phyloP scores from a whole-genome alignment of 2,113 vertebrate genomes.

The Campylomormyrus tamandua region DNA sequence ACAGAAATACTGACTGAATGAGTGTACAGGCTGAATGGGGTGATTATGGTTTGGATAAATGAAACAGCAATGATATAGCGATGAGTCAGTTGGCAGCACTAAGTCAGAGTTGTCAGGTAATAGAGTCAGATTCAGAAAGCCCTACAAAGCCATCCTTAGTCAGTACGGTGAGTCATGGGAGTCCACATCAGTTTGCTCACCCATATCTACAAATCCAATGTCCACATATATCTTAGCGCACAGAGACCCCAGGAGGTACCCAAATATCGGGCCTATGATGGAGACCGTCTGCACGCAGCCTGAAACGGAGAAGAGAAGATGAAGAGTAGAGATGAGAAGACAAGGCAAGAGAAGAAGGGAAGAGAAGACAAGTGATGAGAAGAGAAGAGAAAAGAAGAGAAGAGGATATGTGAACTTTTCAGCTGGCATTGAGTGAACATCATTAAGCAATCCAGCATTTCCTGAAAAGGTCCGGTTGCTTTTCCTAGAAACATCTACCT shows the following conservation, averaged over 20 bases:
- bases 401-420: not conserved
- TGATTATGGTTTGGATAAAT: not conserved
- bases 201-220: slow-evolving; percentile 64
- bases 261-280: slow-evolving; percentile 62
- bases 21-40: not conserved
- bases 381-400: too few relatives aligned
- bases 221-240: slow-evolving; percentile 67
- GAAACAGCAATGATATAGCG: not conserved
- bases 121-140: not conserved
- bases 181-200: slow-evolving; percentile 36
- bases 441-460: not conserved
- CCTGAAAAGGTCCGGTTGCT: not conserved
- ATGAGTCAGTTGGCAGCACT: not conserved
- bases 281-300: slow-evolving; percentile 63
- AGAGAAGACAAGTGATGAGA: not conserved
- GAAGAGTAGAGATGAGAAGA: not conserved
- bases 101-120: not conserved
- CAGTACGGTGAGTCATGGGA: not conserved
- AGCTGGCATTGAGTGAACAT: not conserved
- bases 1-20: not conserved
- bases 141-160: not conserved
- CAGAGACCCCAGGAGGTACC: slow-evolving; percentile 59
- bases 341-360: not conserved
- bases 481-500: not conserved
- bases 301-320: slow-evolving; percentile 26